Evolutionary conservation across 2,113 vertebrate species (phyloP), one percentile per base, ranked within the genome.

Genomic region (Manacus vitellinus): DNA sequence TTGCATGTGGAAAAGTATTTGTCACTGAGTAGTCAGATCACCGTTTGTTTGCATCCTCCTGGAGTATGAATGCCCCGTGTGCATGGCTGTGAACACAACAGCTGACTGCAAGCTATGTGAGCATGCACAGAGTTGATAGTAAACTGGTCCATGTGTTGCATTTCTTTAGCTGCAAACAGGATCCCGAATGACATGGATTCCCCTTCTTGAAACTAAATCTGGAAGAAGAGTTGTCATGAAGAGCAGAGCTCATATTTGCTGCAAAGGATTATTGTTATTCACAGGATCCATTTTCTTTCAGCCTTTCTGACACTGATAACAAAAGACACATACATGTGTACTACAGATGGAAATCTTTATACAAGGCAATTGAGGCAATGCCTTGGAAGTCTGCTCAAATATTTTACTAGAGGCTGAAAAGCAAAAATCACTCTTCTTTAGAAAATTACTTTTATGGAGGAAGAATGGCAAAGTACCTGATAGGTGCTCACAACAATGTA

Each of bases 31-130:
- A 51, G 25, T 37, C 37, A 44, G 5, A 25, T 23, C 35, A 8
- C 25, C 74, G 28, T 20, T 44, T 87, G 5, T 79, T 71, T 43
- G 39, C 27, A 79, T 27, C 52, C 7, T 82, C 25, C 15, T 43
- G 10, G 23, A 33, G 12, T 39, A 41, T 2, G 13, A 23, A 62
- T 24, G 41, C 6, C 8, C 10, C 28, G 16, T 0, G 0, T 47
- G 33, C 14, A n/a, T 6, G 10, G 30, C 20, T 43, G 30, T 66
- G 61, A 77, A 20, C 30, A 56, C 24, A 77, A 4, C 2, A 1
- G 25, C 6, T 83, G 49, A n/a, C 10, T 55, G 44, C 12, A 70
- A 66, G 33, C 37, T 31, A 22, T 1, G 1, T 54, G 24, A 47
- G 23, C 41, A 44, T 27, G n/a, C 12, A 62, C 39, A 46, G 20